These are phyloP conservation scores for Zosterops japonicus DNA, from an alignment of 2,113 vertebrate species.

Conservation along the genomic window DNA sequence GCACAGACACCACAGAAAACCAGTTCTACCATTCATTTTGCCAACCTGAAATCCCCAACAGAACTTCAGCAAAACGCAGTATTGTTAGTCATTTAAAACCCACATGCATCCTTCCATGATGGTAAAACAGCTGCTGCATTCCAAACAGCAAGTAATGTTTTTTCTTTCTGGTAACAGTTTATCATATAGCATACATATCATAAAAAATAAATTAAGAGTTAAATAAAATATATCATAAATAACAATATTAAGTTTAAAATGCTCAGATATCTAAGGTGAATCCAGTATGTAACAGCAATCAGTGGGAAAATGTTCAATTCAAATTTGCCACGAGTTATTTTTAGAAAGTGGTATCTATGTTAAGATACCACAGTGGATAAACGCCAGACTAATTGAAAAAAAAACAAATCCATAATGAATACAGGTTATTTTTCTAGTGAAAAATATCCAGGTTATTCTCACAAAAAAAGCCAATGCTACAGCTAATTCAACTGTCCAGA, in stretches of 20 bases:
- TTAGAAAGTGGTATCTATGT: background rate
- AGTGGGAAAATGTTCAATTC: background rate
- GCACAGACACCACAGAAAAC: background rate
- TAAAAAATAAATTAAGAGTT: background rate
- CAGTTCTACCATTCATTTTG: background rate
- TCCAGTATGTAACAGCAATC: background rate
- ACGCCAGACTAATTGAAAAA: background rate
- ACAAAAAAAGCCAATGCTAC: background rate
- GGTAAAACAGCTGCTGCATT: background rate
- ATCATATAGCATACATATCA: background rate
- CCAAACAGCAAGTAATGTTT: background rate
- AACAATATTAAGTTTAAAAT: background rate
- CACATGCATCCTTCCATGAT: background rate
- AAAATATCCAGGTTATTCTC: background rate
- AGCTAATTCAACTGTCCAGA: background rate
- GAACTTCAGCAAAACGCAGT: background rate
- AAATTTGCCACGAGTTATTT: background rate
- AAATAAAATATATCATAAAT: background rate
- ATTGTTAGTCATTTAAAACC: background rate
- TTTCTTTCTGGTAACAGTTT: background rate
- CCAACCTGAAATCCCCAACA: background rate
- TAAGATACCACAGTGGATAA: background rate
- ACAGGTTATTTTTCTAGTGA: background rate
- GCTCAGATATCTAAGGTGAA: background rate
- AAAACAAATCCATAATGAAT: background rate